Percentiles rank a stretch among this genome's conserved stretches.
Evolutionary conservation across 2,888 invertebrate species (phyloP).

Genomic region (Sesia apiformis): DNA sequence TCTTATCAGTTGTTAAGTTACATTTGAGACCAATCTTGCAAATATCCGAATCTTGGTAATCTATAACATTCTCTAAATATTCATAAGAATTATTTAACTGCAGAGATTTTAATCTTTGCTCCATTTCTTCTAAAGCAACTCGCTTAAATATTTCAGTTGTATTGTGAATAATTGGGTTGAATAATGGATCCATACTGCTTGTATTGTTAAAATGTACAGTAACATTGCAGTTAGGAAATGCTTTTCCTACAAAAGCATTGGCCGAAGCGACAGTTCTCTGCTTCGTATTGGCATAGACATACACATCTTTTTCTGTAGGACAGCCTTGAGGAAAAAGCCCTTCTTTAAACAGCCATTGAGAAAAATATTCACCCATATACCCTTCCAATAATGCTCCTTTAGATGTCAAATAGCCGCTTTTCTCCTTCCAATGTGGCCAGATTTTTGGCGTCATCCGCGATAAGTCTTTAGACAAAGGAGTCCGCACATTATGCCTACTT

Average conservation of each 20-base stretch:
- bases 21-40: conserved; percentile 38
- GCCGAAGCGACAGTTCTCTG: conserved; percentile 51
- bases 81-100: conserved; percentile 34
- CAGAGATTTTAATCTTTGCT: conserved; percentile 23
- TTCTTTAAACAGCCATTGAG: conserved; percentile 30
- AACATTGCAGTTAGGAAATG: conserved; percentile 45
- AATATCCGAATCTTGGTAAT: conserved; percentile 40
- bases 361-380: conserved; percentile 42
- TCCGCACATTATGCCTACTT: conserved; percentile 49
- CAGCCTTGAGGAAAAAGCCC: conserved; percentile 26
- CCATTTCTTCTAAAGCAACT: conserved; percentile 36
- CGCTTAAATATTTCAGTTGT: conserved; percentile 28
- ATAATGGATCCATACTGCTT: conserved; percentile 35
- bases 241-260: conserved; percentile 38
- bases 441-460: conserved; percentile 29
- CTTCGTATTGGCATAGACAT: conserved; percentile 47
- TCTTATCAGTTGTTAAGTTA: conserved; percentile 34
- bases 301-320: conserved; percentile 38
- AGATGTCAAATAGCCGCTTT: conserved; percentile 38
- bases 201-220: conserved; percentile 32
- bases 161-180: conserved; percentile 50
- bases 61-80: conserved; percentile 36
- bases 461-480: conserved; percentile 42
- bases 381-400: conserved; percentile 48
- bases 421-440: conserved; percentile 48